phyloP scores from a whole-genome alignment of 2,113 vertebrate species.

The Andinoacara biseriatus region DNA sequence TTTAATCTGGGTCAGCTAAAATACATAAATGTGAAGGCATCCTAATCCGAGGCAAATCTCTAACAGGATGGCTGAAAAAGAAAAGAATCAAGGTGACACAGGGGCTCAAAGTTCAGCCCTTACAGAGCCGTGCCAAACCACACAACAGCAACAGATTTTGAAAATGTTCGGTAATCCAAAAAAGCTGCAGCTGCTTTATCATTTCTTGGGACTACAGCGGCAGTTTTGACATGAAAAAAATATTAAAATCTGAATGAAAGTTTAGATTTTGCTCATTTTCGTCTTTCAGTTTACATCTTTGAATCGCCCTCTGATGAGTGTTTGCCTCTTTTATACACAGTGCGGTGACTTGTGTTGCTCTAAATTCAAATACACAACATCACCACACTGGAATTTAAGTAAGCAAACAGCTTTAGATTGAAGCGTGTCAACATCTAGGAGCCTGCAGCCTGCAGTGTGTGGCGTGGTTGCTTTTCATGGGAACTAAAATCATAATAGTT shows the following conservation, averaged over 20 bases:
- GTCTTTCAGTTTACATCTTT: constrained; percentile 22
- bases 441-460: background rate
- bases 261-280: background rate
- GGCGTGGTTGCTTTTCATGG: background rate
- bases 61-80: too few relatives aligned
- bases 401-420: background rate
- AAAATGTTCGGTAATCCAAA: background rate
- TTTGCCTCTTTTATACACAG: constrained; percentile 23
- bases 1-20: too few relatives aligned
- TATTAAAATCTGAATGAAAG: background rate
- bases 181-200: background rate
- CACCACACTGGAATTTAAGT: constrained; percentile 13
- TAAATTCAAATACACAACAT: constrained; percentile 7
- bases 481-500: background rate
- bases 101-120: too few relatives aligned
- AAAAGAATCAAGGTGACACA: too few relatives aligned
- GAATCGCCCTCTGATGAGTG: constrained; percentile 27
- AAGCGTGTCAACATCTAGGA: background rate
- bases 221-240: background rate
- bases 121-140: background rate
- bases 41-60: too few relatives aligned
- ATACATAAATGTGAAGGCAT: too few relatives aligned
- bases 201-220: background rate
- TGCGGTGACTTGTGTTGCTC: background rate
- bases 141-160: background rate